Evolutionary conservation across 2,888 invertebrate genomes (phyloP).

Genomic region (Macroteleia sp.): DNA sequence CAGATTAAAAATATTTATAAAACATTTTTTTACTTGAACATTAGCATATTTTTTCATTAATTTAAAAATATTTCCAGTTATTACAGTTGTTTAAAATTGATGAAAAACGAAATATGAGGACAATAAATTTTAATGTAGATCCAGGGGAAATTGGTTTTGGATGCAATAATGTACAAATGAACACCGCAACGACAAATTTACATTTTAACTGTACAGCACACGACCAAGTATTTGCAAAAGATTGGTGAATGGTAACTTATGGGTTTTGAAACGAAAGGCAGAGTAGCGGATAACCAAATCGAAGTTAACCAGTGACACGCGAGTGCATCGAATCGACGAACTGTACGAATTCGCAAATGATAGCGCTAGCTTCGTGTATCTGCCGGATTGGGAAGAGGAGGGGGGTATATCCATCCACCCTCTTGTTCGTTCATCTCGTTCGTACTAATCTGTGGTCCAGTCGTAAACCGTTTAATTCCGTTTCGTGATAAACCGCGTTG

Average conservation of each 20-base stretch:
- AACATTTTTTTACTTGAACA: no score
- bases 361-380: slow-evolving; percentile 52
- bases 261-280: slow-evolving; percentile 51
- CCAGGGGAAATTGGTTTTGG: no score
- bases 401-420: slow-evolving; percentile 68
- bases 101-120: no score
- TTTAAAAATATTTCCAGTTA: no score
- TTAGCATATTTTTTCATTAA: no score
- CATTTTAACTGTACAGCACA: slow-evolving; percentile 10
- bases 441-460: slow-evolving; percentile 84
- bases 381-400: slow-evolving; percentile 32
- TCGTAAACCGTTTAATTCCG: slow-evolving; percentile 84
- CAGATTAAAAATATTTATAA: no score
- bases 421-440: slow-evolving; percentile 80
- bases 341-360: slow-evolving; percentile 67
- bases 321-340: slow-evolving; percentile 61
- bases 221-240: slow-evolving; percentile 48
- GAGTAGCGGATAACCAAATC: slow-evolving; percentile 56
- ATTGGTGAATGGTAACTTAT: slow-evolving; percentile 54
- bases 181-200: slow-evolving; percentile 36
- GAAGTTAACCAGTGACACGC: slow-evolving; percentile 61
- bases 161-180: no score
- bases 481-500: slow-evolving; percentile 83
- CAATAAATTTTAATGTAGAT: no score
- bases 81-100: no score